A percentile compares a stretch with the other conserved stretches of the same genome.
These are phyloP conservation scores for Gnathonemus echidnorhynchus DNA, from an alignment of 2,113 vertebrate genomes.

Conservation along the genomic window DNA sequence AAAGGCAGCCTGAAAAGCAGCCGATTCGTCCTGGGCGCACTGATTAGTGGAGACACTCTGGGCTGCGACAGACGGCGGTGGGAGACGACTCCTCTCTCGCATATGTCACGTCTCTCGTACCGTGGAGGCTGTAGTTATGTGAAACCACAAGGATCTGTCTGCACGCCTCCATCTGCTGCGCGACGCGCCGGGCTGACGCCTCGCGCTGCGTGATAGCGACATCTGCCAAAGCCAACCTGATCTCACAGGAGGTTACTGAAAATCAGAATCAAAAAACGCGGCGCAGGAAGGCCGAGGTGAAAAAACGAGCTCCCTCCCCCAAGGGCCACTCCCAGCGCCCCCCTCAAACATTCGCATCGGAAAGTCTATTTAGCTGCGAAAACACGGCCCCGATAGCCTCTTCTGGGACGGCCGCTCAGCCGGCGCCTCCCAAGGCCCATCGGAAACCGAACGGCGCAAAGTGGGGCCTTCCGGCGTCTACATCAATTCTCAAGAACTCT, in stretches of 20 bases:
- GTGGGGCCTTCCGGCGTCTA: background rate
- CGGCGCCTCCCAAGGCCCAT: background rate
- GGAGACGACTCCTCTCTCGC: background rate
- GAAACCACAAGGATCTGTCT: background rate
- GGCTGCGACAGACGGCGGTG: background rate
- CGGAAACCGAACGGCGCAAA: background rate
- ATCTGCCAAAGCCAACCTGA: background rate
- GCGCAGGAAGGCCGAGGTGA: background rate
- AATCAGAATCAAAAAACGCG: background rate
- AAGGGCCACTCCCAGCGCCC: background rate
- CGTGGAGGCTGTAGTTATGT: background rate
- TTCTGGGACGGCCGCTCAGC: background rate
- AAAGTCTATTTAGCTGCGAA: background rate
- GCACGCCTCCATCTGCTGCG: background rate
- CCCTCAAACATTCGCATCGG: background rate
- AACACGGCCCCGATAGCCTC: background rate
- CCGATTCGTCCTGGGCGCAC: background rate
- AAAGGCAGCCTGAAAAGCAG: background rate
- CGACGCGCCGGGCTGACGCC: background rate
- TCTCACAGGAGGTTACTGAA: background rate
- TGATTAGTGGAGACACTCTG: slow-evolving; percentile 1
- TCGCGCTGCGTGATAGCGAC: background rate
- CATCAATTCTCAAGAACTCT: background rate
- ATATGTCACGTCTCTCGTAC: background rate
- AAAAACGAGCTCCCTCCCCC: background rate